Evolutionary conservation across 2,113 vertebrate species (phyloP), one percentile per base, ranked within the genome.

Genomic region (Takifugu bimaculatus): DNA sequence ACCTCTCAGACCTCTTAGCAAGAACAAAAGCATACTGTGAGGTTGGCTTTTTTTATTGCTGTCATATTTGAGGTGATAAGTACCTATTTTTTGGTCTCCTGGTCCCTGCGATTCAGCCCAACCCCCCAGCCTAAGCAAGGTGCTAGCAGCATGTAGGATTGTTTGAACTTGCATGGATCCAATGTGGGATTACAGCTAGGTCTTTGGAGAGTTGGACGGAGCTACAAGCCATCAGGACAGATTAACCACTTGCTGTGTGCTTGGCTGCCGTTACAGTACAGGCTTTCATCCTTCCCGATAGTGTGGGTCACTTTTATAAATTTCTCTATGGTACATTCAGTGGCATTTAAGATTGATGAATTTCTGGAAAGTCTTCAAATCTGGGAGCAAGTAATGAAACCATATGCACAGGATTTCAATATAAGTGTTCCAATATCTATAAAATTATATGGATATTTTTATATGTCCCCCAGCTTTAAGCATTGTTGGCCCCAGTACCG

Each of bases 111-210:
- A 84, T 77, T 57, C 66, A 75, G 68, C 63, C 73, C 84, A 65
- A 75, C 68, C 75, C 79, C 78, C 67, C 65, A 78, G 73, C 77
- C 67, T 50, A 28, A 69, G 77, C 75, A 84, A 83, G 87, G 84
- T 83, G 80, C 72, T 71, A 86, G 80, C 85, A 80, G 86, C 78
- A 78, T 63, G 61, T 75, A 86, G 77, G 79, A 79, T 89, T 84
- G 85, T 87, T 86, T 89, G 87, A 85, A 85, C 86, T 88, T 74
- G 81, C 83, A 91, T 86, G 80, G 88, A 91, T 90, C 85, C 77
- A 78, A 78, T 71, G 80, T 84, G 88, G 86, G 87, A 89, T 89
- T 87, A 87, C 80, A 88, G 82, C 69, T 77, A 66, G 86, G 85
- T 85, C 88, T 89, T 82, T 77, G 76, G 84, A 87, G 87, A 86